phyloP scores from a whole-genome alignment of 2,797 vertebrate species.

The Leptatherina wallacei region DNA sequence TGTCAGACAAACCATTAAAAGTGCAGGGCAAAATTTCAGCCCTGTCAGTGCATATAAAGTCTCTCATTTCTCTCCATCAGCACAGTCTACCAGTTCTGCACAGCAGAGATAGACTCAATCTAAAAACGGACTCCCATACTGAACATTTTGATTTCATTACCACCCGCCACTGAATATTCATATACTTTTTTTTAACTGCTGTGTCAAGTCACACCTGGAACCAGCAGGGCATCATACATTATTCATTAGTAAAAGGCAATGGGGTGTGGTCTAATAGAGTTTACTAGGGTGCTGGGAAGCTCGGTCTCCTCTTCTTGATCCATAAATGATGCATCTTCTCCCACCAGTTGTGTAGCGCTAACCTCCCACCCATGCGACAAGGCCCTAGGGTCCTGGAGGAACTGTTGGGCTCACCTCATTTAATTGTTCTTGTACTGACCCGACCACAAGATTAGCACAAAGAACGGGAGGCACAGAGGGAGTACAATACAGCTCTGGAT shows the following conservation, averaged over 20 bases:
- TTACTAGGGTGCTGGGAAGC: conserved; percentile 72
- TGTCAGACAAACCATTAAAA: conserved; percentile 85
- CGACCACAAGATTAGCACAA: conserved; percentile 60
- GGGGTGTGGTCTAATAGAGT: conserved; percentile 83
- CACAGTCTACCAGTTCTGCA: conserved; percentile 79
- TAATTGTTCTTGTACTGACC: conserved; percentile 77
- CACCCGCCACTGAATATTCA: conserved; percentile 85
- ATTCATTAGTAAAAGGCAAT: conserved; percentile 83
- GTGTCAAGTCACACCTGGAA: conserved; percentile 82
- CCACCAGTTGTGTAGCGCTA: conserved; percentile 62
- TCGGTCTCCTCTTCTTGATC: conserved; percentile 72
- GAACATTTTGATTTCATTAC: conserved; percentile 87
- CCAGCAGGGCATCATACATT: conserved; percentile 75
- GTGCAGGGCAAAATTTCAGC: conserved; percentile 80
- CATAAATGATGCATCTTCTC: conserved; percentile 80
- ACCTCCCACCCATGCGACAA: conserved; percentile 62
- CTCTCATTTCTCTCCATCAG: conserved; percentile 86
- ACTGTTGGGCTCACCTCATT: conserved; percentile 65
- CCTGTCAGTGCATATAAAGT: conserved; percentile 85
- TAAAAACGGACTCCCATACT: conserved; percentile 79
- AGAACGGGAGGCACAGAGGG: conserved; percentile 49
- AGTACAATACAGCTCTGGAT: conserved; percentile 45
- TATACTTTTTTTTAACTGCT: conserved; percentile 74
- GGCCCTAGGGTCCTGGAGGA: conserved; percentile 62
- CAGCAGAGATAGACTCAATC: conserved; percentile 78